phyloP scores from a whole-genome alignment of 2,797 vertebrate genomes.

The Periparus ater region DNA sequence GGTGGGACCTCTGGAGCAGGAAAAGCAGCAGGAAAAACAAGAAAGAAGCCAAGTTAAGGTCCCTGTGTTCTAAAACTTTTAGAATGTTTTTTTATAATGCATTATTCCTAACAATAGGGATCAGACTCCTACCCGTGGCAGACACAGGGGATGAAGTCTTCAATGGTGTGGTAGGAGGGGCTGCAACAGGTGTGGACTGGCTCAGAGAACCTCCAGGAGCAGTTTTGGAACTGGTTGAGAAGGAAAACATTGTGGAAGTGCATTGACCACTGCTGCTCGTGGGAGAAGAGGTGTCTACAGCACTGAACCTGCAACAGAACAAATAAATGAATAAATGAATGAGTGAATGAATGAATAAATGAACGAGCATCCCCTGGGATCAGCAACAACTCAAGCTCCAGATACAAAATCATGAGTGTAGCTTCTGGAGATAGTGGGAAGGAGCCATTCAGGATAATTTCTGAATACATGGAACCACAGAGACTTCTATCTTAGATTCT shows the following conservation, averaged over 20 bases:
- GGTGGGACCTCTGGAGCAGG: neutral
- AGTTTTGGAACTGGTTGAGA: conserved; percentile 79
- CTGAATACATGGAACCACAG: neutral
- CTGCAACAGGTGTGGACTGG: neutral
- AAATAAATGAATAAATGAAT: neutral
- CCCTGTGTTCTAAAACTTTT: neutral
- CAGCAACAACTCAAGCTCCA: neutral
- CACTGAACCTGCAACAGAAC: conserved; percentile 78
- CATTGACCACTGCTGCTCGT: neutral
- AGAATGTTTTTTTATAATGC: neutral
- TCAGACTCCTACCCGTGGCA: conserved; percentile 36
- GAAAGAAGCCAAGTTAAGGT: neutral
- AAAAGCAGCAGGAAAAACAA: neutral
- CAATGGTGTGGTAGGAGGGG: neutral
- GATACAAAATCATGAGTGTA: neutral
- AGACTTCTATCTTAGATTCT: neutral
- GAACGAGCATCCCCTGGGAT: neutral
- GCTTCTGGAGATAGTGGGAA: neutral
- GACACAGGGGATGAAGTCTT: conserved; percentile 41
- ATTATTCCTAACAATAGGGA: neutral
- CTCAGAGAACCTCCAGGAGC: conserved; percentile 40
- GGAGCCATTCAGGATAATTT: neutral
- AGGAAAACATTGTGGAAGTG: conserved; percentile 69
- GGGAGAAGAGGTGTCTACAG: conserved; percentile 73
- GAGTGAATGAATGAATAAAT: neutral